Evolutionary conservation across 2,888 invertebrate genomes (phyloP).

Genomic region (Abscondita cerata): DNA sequence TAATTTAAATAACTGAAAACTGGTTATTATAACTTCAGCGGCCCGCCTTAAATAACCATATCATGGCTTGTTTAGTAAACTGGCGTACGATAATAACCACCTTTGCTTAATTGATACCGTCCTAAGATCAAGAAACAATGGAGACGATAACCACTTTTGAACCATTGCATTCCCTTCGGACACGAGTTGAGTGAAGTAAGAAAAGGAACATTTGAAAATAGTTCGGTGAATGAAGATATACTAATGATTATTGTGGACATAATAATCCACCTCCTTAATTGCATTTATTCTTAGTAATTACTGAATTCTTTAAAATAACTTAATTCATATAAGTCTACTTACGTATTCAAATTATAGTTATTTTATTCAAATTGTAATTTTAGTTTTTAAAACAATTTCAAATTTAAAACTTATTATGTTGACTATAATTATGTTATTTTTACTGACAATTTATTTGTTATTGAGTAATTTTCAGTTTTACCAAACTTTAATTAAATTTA

Average conservation of each 20-base stretch:
- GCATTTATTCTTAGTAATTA: too few relatives aligned
- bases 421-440: too few relatives aligned
- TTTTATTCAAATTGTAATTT: too few relatives aligned
- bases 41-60: constrained; percentile 35
- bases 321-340: too few relatives aligned
- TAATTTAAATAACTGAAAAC: constrained; percentile 27
- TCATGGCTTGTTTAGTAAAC: constrained; percentile 46
- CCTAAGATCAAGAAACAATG: constrained; percentile 48
- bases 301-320: too few relatives aligned
- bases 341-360: too few relatives aligned
- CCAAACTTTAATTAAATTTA: too few relatives aligned
- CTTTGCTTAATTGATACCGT: constrained; percentile 49
- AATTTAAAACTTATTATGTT: too few relatives aligned
- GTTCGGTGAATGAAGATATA: constrained; percentile 6
- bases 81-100: constrained; percentile 45
- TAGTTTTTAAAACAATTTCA: too few relatives aligned
- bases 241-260: constrained; percentile 1
- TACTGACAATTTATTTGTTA: too few relatives aligned
- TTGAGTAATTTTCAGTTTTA: too few relatives aligned
- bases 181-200: constrained; percentile 10
- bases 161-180: constrained; percentile 16
- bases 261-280: background rate
- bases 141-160: constrained; percentile 41
- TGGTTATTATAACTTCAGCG: constrained; percentile 26
- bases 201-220: background rate